These are phyloP conservation scores for Drosophila lacertosa DNA, from an alignment of 1,140 invertebrate genomes.

Conservation along the genomic window DNA sequence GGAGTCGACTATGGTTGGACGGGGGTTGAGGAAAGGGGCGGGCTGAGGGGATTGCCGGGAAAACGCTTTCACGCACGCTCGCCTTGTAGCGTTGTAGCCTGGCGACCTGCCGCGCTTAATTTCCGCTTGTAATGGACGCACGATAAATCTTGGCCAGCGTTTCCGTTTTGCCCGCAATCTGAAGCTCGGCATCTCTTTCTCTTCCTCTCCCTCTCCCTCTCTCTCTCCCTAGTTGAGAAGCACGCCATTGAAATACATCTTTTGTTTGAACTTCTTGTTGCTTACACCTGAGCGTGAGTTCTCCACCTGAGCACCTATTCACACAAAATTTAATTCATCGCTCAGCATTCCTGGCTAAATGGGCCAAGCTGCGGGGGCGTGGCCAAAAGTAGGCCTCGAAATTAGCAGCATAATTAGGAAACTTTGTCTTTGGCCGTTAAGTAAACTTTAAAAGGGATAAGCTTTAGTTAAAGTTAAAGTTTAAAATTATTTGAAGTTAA, in stretches of 20 bases:
- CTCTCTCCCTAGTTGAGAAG: too few relatives aligned
- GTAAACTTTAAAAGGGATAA: conserved; percentile 13
- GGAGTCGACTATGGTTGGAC: neutral
- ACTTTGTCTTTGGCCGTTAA: conserved; percentile 14
- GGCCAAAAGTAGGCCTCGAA: conserved; percentile 8
- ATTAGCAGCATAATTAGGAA: conserved; percentile 43
- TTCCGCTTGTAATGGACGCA: conserved; percentile 82
- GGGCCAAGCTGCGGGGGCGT: neutral
- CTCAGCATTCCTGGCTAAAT: neutral
- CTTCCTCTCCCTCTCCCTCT: too few relatives aligned
- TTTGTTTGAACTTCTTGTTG: conserved; percentile 43
- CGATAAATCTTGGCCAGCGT: conserved; percentile 77
- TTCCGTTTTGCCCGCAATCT: conserved; percentile 52
- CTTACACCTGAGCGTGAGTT: conserved; percentile 37
- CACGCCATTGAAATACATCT: conserved; percentile 66
- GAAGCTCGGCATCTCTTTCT: conserved; percentile 31
- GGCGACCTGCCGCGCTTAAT: conserved; percentile 80
- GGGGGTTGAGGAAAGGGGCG: too few relatives aligned
- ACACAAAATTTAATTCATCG: conserved; percentile 32
- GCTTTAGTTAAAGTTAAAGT: conserved; percentile 6
- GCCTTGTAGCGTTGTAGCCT: conserved; percentile 36
- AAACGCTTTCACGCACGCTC: conserved; percentile 81
- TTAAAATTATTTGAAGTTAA: neutral
- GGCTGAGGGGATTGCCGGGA: conserved; percentile 46
- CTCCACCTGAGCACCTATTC: too few relatives aligned